These are phyloP conservation scores for Bufotes viridis DNA, from an alignment of 2,797 vertebrate genomes.

Conservation along the genomic window DNA sequence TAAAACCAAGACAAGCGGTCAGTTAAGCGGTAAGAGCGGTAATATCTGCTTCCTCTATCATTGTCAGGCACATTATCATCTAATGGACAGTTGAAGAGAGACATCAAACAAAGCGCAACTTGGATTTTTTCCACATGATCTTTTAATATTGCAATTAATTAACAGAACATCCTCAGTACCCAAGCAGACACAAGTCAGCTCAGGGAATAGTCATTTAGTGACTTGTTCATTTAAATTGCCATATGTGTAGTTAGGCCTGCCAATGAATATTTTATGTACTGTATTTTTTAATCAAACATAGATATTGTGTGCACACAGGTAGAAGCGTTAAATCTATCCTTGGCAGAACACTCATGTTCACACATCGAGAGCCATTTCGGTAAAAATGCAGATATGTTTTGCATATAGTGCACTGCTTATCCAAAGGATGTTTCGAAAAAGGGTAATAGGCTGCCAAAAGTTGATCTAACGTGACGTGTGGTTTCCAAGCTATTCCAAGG, in stretches of 20 bases:
- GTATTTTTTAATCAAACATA: constrained; percentile 41
- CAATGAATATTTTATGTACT: constrained; percentile 50
- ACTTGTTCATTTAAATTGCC: constrained; percentile 56
- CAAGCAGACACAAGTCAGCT: constrained; percentile 28
- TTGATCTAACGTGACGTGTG: not conserved
- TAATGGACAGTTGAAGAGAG: constrained; percentile 57
- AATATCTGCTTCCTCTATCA: constrained; percentile 37
- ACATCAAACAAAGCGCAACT: constrained; percentile 46
- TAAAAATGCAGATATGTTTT: not conserved
- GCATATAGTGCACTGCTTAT: not conserved
- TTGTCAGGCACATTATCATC: constrained; percentile 49
- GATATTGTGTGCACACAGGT: constrained; percentile 34
- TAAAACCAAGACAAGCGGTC: constrained; percentile 37
- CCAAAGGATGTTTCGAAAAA: not conserved
- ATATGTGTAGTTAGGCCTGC: constrained; percentile 53
- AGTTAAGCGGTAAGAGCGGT: not conserved
- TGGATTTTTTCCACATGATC: constrained; percentile 58
- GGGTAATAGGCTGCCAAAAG: not conserved
- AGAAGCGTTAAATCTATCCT: not conserved
- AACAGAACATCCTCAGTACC: constrained; percentile 53
- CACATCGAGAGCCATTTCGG: not conserved
- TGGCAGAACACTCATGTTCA: not conserved
- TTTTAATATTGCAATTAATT: constrained; percentile 61
- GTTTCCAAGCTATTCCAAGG: too few species aligned
- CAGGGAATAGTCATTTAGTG: constrained; percentile 57